Evolutionary conservation across 2,888 invertebrate species (phyloP), one percentile per base, ranked within the genome.

Genomic region (Pandemis corylana): DNA sequence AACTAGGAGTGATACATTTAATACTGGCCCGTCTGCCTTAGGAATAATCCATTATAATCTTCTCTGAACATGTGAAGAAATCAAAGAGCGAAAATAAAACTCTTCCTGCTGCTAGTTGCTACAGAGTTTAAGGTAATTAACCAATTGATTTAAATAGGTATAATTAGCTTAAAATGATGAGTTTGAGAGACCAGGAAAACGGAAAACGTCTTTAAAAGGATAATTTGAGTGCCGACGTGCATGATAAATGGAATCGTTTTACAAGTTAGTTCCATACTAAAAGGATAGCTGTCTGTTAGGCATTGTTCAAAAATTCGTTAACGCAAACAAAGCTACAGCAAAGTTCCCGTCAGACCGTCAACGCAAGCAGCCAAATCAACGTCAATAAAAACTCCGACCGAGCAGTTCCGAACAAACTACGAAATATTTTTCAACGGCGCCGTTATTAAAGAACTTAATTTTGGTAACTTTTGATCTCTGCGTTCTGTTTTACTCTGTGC

Each of bases 401-500:
- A 68, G 64, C 59, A 69, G 61, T 61, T 63, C 63, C 12, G 49
- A 65, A 67, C 66, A 36, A 72, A 74, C 72, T 68, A 62, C 74
- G 67, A 44, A 76, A 71, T 76, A 74, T 69, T 69, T 56, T 72
- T 44, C 68, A 46, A 67, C 67, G 72, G 74, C 75, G 76, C 77
- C 79, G 77, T 76, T 77, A 81, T 79, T 77, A 77, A 79, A 80
- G 80, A 81, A 82, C 79, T 83, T 82, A 80, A 79, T 82, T 81
- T 80, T 72, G 77, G 77, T 79, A 64, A 76, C 70, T 68, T 76
- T 76, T 80, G 82, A 70, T 74, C 74, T 82, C 84, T 91, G 89
- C 91, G 84, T 83, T 83, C 82, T 83, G 82, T 85, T 81, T 80
- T 80, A 83, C 84, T 92, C 94, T 94, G 87, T 89, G 90, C 84